Evolutionary conservation across 2,113 vertebrate genomes (phyloP).

Genomic region (Epinephelus lanceolatus): DNA sequence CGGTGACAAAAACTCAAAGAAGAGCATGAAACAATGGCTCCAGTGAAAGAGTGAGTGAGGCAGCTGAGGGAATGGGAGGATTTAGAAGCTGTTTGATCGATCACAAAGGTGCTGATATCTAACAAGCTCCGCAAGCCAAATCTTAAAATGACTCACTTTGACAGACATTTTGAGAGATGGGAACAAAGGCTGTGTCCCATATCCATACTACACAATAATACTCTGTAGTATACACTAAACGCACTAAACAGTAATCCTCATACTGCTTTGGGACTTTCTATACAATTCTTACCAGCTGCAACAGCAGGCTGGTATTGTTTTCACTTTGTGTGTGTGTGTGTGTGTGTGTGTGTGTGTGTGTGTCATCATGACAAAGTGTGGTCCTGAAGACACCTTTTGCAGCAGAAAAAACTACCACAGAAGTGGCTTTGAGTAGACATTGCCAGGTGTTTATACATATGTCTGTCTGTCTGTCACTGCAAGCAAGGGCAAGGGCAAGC

Average conservation of each 20-base stretch:
- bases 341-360: too few relatives aligned
- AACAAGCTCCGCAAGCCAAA: conserved; percentile 40
- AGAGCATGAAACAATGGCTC: conserved; percentile 23
- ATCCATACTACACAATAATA: conserved; percentile 16
- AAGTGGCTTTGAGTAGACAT: too few relatives aligned
- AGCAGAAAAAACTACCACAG: too few relatives aligned
- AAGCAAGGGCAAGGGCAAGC: too few relatives aligned
- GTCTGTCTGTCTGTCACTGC: too few relatives aligned
- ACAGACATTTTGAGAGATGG: conserved; percentile 46
- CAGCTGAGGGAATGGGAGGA: conserved; percentile 40
- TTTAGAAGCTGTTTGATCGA: conserved; percentile 55
- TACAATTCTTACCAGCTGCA: not conserved
- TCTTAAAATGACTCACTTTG: conserved; percentile 46
- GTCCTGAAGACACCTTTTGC: too few relatives aligned
- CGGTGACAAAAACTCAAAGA: conserved; percentile 50
- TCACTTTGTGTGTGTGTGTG: too few relatives aligned
- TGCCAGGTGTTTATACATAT: too few relatives aligned
- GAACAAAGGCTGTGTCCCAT: conserved; percentile 28
- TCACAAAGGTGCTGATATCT: conserved; percentile 55
- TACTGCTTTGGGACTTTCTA: conserved; percentile 13
- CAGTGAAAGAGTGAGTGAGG: conserved; percentile 28
- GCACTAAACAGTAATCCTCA: conserved; percentile 4
- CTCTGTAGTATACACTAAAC: conserved; percentile 11
- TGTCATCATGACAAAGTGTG: too few relatives aligned
- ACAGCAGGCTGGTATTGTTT: too few relatives aligned